A percentile compares a stretch with the other conserved stretches of the same genome.
These are phyloP conservation scores for Drosophila repleta DNA, from an alignment of 1,140 invertebrate genomes.

Conservation along the genomic window DNA sequence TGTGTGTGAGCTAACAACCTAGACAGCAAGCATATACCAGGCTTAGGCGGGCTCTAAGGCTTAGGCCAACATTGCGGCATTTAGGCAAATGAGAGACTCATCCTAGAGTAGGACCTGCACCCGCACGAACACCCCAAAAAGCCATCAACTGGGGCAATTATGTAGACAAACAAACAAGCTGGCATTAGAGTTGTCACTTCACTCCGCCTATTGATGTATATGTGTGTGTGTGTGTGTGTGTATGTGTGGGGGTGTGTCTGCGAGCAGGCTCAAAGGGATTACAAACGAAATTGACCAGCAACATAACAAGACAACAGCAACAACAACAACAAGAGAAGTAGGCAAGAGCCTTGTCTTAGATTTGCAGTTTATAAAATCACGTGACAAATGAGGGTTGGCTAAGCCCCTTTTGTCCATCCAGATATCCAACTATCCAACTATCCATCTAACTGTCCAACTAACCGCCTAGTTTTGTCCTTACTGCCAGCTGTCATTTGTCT, in stretches of 20 bases:
- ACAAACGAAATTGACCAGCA: slow-evolving; percentile 79
- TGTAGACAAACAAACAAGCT: slow-evolving; percentile 70
- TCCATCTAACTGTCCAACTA: slow-evolving; percentile 46
- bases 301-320: slow-evolving; percentile 68
- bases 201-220: slow-evolving; percentile 36
- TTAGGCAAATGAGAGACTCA: slow-evolving; percentile 45
- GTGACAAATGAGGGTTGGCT: slow-evolving; percentile 78
- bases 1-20: slow-evolving; percentile 26
- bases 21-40: slow-evolving; percentile 30
- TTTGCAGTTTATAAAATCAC: slow-evolving; percentile 78
- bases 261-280: slow-evolving; percentile 69
- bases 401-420: slow-evolving; percentile 55
- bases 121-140: slow-evolving; percentile 20
- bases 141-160: slow-evolving; percentile 72
- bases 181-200: slow-evolving; percentile 70
- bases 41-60: slow-evolving; percentile 51
- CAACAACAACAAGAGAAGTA: slow-evolving; percentile 33
- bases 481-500: slow-evolving; percentile 59
- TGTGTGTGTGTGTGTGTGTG: slow-evolving; percentile 19
- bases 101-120: slow-evolving; percentile 7
- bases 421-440: slow-evolving; percentile 16
- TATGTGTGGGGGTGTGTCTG: slow-evolving; percentile 6
- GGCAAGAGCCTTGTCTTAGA: slow-evolving; percentile 28
- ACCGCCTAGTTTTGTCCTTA: slow-evolving; percentile 21
- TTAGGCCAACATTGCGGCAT: slow-evolving; percentile 47